Evolutionary conservation across 2,797 vertebrate species (phyloP).

Genomic region (Pempheris klunzingeri): DNA sequence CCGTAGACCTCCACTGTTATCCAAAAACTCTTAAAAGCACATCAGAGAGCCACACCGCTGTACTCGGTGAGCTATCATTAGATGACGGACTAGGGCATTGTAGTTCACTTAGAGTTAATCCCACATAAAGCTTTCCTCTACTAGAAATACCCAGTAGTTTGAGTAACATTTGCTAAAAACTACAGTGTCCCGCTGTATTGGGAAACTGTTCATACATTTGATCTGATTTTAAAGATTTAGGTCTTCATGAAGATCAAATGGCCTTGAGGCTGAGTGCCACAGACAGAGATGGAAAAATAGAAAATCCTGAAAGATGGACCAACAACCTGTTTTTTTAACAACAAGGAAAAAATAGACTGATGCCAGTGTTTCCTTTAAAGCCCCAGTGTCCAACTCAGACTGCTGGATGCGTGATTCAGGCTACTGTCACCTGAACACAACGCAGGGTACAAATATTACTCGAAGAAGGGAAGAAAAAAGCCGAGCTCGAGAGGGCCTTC

Average conservation of each 20-base stretch:
- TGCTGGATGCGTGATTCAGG: slow-evolving; percentile 2
- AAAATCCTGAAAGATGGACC: too few relatives aligned
- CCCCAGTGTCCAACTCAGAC: slow-evolving; percentile 2
- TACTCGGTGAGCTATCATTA: neutral
- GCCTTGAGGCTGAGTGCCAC: neutral
- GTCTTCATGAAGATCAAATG: neutral
- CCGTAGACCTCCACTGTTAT: neutral
- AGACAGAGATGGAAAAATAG: too few relatives aligned
- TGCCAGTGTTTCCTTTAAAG: neutral
- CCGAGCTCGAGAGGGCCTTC: neutral
- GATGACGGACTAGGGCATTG: neutral
- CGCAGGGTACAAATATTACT: slow-evolving; percentile 4
- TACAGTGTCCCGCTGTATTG: neutral
- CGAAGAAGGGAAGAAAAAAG: neutral
- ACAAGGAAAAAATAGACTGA: neutral
- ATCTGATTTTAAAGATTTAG: neutral
- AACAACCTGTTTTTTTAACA: neutral
- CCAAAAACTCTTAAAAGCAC: neutral
- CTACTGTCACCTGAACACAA: slow-evolving; percentile 30
- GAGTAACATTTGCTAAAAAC: neutral
- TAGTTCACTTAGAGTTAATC: neutral
- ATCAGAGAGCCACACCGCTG: neutral
- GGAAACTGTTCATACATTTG: neutral
- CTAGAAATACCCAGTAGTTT: neutral
- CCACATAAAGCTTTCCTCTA: neutral